phyloP scores from a whole-genome alignment of 2,797 vertebrate species.

The Fistularia tabacaria region DNA sequence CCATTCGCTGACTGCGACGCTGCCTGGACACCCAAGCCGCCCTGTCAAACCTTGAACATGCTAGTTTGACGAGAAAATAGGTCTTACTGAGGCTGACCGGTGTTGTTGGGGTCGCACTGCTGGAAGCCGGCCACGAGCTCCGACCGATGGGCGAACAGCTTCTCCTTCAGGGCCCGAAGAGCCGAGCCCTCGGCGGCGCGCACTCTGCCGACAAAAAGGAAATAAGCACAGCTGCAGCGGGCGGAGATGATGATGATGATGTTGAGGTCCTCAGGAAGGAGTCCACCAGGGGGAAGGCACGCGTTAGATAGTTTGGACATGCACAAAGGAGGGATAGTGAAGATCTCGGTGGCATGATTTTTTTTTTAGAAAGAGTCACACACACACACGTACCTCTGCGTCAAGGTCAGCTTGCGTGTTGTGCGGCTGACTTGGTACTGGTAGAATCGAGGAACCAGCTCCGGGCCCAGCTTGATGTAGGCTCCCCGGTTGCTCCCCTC shows the following conservation, averaged over 20 bases:
- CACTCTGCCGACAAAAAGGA: slow-evolving; percentile 71
- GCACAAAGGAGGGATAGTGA: too few relatives aligned
- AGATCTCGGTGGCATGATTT: not conserved
- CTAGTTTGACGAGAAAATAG: not conserved
- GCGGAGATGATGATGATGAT: too few relatives aligned
- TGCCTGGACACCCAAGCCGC: slow-evolving; percentile 45
- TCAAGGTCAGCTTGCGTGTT: slow-evolving; percentile 79
- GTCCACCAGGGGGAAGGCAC: too few relatives aligned
- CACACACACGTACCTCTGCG: slow-evolving; percentile 77
- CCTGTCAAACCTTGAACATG: not conserved
- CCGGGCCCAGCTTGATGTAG: slow-evolving; percentile 86
- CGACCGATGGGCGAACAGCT: slow-evolving; percentile 83
- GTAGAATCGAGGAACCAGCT: slow-evolving; percentile 82
- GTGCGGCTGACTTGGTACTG: slow-evolving; percentile 87
- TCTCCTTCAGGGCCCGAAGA: slow-evolving; percentile 85
- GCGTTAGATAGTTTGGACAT: too few relatives aligned
- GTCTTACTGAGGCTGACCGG: slow-evolving; percentile 68
- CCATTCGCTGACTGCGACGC: slow-evolving; percentile 83
- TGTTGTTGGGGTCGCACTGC: slow-evolving; percentile 73
- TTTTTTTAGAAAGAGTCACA: not conserved
- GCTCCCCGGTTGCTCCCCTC: slow-evolving; percentile 95
- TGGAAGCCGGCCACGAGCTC: slow-evolving; percentile 84
- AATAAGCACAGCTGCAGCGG: too few relatives aligned
- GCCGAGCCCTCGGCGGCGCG: slow-evolving; percentile 84
- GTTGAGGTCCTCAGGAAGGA: too few relatives aligned